Conservation (phyloP, 2,797 vertebrate genomes). For the Oryzias dopingdopingensis region DNA sequence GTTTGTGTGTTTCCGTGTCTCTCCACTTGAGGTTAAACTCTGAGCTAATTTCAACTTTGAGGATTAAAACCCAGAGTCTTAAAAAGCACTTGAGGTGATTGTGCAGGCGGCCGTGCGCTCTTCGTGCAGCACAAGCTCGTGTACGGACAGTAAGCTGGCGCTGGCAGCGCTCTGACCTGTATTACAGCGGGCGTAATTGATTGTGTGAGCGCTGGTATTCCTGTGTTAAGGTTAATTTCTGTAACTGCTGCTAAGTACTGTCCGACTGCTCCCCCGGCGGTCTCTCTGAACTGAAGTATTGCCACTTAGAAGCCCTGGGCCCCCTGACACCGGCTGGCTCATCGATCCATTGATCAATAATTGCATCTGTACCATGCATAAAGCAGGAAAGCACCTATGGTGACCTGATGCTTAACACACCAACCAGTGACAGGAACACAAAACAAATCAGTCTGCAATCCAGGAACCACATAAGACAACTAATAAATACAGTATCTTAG, state of each 20-base stretch:
- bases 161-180: constrained; percentile 52
- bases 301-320: constrained; percentile 71
- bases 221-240: constrained; percentile 79
- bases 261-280: constrained; percentile 77
- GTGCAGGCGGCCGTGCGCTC: background rate
- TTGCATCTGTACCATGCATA: constrained; percentile 61
- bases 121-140: constrained; percentile 42
- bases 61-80: constrained; percentile 25
- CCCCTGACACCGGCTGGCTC: constrained; percentile 50
- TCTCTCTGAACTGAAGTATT: constrained; percentile 73
- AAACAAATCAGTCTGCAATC: constrained; percentile 19
- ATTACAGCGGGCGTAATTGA: constrained; percentile 67
- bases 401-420: constrained; percentile 39
- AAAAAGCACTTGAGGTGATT: background rate
- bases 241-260: constrained; percentile 81
- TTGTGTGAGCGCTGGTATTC: constrained; percentile 69
- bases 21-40: constrained; percentile 12
- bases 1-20: background rate
- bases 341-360: constrained; percentile 81
- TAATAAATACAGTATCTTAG: constrained; percentile 7
- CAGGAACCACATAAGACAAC: constrained; percentile 32
- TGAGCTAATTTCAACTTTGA: constrained; percentile 14
- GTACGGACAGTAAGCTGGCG: constrained; percentile 37
- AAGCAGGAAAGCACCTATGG: constrained; percentile 35
- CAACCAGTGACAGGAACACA: constrained; percentile 17